A percentile compares a stretch with the other conserved stretches of the same genome.
These are phyloP conservation scores for Teleogryllus occipitalis DNA, from an alignment of 1,140 invertebrate species.

Conservation along the genomic window DNA sequence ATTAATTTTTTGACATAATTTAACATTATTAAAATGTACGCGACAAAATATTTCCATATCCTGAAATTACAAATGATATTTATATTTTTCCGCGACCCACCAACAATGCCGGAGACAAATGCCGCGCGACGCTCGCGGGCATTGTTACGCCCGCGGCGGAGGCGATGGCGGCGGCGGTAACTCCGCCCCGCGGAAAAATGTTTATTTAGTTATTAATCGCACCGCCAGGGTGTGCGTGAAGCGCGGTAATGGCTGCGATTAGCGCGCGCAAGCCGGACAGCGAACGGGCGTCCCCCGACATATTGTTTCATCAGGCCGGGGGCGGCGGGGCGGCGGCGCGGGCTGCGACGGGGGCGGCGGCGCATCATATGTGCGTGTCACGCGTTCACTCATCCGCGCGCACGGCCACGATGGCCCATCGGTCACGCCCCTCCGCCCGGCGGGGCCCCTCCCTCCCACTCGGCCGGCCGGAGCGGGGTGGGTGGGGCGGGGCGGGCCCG, in stretches of 20 bases:
- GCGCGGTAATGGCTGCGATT: background rate
- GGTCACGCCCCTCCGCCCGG: background rate
- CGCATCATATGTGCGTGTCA: background rate
- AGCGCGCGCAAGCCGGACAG: background rate
- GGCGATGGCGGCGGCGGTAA: background rate
- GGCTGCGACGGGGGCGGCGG: background rate
- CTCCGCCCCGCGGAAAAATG: constrained; percentile 2
- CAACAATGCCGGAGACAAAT: background rate
- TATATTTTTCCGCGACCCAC: background rate
- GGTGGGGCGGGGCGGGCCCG: too few species aligned
- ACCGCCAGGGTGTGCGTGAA: background rate
- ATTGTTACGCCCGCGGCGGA: background rate
- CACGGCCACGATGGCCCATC: background rate
- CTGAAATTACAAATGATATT: constrained; percentile 1
- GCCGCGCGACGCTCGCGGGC: background rate
- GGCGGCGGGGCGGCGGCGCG: too few species aligned
- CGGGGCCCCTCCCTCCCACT: background rate
- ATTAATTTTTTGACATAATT: constrained; percentile 2
- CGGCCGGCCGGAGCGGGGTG: too few species aligned
- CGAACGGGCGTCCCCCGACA: background rate
- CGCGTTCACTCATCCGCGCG: background rate
- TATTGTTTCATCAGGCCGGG: constrained; percentile 3
- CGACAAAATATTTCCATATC: background rate
- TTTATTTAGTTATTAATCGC: constrained; percentile 6
- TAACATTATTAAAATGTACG: background rate